These are phyloP conservation scores for Nebria brevicollis DNA, from an alignment of 2,888 invertebrate species.

Conservation along the genomic window DNA sequence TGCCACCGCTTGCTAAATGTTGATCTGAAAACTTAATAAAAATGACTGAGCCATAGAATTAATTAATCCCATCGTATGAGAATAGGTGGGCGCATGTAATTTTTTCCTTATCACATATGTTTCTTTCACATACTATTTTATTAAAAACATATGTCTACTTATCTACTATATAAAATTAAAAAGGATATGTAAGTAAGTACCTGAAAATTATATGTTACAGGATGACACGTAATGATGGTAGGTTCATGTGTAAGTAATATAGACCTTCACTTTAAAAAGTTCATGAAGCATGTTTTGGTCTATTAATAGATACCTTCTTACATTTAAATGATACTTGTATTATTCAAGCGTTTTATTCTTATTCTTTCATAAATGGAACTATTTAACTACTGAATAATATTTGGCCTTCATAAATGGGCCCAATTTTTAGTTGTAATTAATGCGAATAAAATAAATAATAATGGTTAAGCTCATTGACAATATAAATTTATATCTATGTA, in stretches of 20 bases:
- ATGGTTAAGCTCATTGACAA: not conserved
- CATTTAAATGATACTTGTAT: too few relatives aligned
- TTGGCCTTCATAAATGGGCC: not conserved
- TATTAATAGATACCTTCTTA: too few relatives aligned
- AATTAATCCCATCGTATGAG: conserved; percentile 12
- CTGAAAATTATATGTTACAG: too few relatives aligned
- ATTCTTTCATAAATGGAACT: not conserved
- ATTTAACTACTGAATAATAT: not conserved
- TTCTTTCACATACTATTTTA: conserved; percentile 32
- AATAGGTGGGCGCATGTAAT: not conserved
- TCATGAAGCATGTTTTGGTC: not conserved
- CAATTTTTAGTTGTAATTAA: not conserved
- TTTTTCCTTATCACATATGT: conserved; percentile 16
- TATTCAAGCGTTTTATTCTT: not conserved
- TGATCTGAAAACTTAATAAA: conserved; percentile 2
- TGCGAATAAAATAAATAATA: not conserved
- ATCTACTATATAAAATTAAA: conserved; percentile 24
- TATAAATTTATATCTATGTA: conserved; percentile 6
- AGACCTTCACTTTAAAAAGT: not conserved
- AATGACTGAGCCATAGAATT: too few relatives aligned
- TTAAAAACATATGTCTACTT: conserved; percentile 28
- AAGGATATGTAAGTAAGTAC: too few relatives aligned
- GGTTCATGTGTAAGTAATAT: not conserved
- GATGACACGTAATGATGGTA: too few relatives aligned
- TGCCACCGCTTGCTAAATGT: too few relatives aligned